These are phyloP conservation scores for Macropodus opercularis DNA, from an alignment of 2,797 vertebrate genomes.

Conservation along the genomic window DNA sequence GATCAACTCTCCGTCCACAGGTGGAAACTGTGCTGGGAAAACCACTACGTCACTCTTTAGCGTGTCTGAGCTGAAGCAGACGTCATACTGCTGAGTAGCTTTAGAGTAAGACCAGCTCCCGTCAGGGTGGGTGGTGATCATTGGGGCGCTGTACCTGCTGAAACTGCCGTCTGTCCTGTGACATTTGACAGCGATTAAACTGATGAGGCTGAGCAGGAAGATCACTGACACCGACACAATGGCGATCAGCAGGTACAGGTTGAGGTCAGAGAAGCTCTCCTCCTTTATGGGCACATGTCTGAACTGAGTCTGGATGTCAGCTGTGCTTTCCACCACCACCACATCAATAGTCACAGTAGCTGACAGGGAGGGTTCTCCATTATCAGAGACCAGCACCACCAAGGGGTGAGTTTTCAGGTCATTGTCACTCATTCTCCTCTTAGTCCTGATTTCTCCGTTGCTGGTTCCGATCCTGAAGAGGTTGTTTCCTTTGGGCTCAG, in stretches of 20 bases:
- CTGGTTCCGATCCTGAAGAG: too few relatives aligned
- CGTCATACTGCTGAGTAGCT: constrained; percentile 63
- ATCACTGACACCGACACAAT: constrained; percentile 64
- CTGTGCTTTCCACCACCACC: too few relatives aligned
- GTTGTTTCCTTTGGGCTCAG: too few relatives aligned
- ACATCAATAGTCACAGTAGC: too few relatives aligned
- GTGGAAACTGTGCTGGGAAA: constrained; percentile 52
- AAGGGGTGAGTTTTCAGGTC: too few relatives aligned
- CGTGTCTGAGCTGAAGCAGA: constrained; percentile 65
- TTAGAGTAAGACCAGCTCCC: constrained; percentile 64
- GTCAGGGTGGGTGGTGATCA: constrained; percentile 71
- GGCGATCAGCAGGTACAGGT: constrained; percentile 67
- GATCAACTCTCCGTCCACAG: constrained; percentile 56
- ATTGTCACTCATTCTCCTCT: too few relatives aligned
- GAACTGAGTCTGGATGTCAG: too few relatives aligned
- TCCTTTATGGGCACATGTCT: constrained; percentile 57
- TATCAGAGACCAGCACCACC: too few relatives aligned
- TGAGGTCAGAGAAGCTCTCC: constrained; percentile 62
- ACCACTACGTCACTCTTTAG: constrained; percentile 60
- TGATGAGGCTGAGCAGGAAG: too few relatives aligned
- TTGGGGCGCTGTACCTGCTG: constrained; percentile 66
- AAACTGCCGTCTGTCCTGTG: constrained; percentile 63
- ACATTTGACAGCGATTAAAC: too few relatives aligned
- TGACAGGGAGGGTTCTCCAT: too few relatives aligned
- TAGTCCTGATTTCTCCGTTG: too few relatives aligned